A percentile compares a stretch with the other conserved stretches of the same genome.
These are phyloP conservation scores for Entomyzon cyanotis DNA, from an alignment of 2,113 vertebrate genomes.

Conservation along the genomic window DNA sequence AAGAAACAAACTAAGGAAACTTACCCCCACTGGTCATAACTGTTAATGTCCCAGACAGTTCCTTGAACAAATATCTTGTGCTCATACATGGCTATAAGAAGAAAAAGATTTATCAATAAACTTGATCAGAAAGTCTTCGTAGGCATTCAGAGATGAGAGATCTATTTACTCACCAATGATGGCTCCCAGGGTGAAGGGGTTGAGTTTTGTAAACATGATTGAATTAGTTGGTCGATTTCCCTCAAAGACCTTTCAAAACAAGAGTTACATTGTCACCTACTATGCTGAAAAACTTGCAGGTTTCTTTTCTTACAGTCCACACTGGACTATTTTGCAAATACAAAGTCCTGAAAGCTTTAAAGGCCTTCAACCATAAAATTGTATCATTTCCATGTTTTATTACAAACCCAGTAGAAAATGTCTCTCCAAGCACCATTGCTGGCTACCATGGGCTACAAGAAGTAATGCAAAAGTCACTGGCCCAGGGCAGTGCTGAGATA, in stretches of 20 bases:
- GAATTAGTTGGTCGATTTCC: constrained; percentile 98
- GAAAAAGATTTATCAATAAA: background rate
- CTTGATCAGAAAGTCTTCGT: background rate
- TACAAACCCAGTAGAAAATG: background rate
- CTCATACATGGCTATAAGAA: constrained; percentile 90
- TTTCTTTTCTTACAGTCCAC: background rate
- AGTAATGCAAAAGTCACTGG: background rate
- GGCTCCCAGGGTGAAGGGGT: constrained; percentile 87
- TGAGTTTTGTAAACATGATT: constrained; percentile 91
- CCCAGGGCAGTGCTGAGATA: background rate
- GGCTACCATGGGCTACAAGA: background rate
- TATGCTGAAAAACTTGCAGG: background rate
- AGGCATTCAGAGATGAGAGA: background rate
- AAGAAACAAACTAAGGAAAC: constrained; percentile 41
- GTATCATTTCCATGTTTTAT: accelerated
- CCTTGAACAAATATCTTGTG: constrained; percentile 99
- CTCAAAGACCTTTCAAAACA: constrained; percentile 86
- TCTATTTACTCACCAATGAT: constrained; percentile 88
- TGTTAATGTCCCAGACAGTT: constrained; percentile 96
- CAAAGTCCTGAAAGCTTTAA: background rate
- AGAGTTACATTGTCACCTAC: background rate
- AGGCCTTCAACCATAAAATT: background rate
- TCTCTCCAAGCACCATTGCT: background rate
- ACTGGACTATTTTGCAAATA: background rate
- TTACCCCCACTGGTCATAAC: constrained; percentile 99